Evolutionary conservation across 2,888 invertebrate genomes (phyloP).

Genomic region (Eristalinus aeneus): DNA sequence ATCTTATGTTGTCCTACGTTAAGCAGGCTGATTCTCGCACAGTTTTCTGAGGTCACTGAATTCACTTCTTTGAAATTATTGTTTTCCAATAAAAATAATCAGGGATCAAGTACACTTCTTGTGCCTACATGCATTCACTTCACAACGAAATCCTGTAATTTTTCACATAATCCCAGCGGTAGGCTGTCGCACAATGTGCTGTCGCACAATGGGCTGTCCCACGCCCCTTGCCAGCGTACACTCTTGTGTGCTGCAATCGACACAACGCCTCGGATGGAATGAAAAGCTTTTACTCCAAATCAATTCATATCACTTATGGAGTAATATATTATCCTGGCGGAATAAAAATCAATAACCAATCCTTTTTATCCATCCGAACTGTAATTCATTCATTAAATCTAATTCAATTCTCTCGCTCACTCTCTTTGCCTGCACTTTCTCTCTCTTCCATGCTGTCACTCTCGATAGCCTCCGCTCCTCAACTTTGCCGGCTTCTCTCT

Average conservation of each 20-base stretch:
- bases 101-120: not conserved
- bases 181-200: not conserved
- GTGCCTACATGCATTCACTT: not conserved
- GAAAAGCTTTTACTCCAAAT: constrained; percentile 68
- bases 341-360: constrained; percentile 74
- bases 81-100: too few relatives aligned
- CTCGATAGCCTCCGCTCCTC: not conserved
- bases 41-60: too few relatives aligned
- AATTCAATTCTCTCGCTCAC: constrained; percentile 72
- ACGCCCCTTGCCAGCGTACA: not conserved
- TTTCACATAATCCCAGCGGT: not conserved
- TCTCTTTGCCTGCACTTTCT: not conserved
- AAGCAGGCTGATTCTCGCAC: too few relatives aligned
- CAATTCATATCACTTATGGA: constrained; percentile 71
- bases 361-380: constrained; percentile 72
- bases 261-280: constrained; percentile 1
- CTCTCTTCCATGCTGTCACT: not conserved
- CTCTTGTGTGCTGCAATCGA: not conserved
- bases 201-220: not conserved
- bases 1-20: too few relatives aligned
- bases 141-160: not conserved
- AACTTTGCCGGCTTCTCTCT: constrained; percentile 58
- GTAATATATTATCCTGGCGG: constrained; percentile 69
- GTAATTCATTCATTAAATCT: constrained; percentile 74
- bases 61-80: too few relatives aligned